These are phyloP conservation scores for Holocentrus rufus DNA, from an alignment of 2,797 vertebrate genomes.

Conservation along the genomic window DNA sequence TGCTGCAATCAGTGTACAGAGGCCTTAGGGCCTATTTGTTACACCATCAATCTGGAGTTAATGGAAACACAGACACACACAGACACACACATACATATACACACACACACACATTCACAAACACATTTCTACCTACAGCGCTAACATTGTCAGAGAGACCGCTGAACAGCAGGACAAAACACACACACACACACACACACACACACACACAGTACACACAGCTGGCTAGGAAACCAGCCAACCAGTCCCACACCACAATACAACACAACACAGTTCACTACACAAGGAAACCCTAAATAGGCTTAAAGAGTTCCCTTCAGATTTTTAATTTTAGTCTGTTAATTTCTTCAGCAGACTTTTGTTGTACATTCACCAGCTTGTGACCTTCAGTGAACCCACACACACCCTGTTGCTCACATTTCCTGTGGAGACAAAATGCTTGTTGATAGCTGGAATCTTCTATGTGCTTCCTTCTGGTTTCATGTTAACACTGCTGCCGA, in stretches of 20 bases:
- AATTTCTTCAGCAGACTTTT: constrained; percentile 1
- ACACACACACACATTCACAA: constrained; percentile 25
- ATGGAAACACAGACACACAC: constrained; percentile 59
- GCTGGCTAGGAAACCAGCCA: constrained; percentile 40
- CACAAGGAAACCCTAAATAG: constrained; percentile 38
- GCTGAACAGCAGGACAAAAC: constrained; percentile 56
- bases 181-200: constrained; percentile 9
- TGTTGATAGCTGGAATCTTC: too few relatives aligned
- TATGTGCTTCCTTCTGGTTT: background rate
- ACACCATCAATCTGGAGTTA: constrained; percentile 74
- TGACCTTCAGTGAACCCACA: too few relatives aligned
- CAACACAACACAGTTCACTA: constrained; percentile 27
- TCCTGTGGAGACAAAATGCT: too few relatives aligned
- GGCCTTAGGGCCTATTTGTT: constrained; percentile 73
- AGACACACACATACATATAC: constrained; percentile 29
- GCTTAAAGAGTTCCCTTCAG: constrained; percentile 10
- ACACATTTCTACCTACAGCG: constrained; percentile 54
- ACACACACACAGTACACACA: constrained; percentile 33
- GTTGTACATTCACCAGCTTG: background rate
- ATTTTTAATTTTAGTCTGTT: background rate
- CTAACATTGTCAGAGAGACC: constrained; percentile 60
- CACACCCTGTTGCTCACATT: too few relatives aligned
- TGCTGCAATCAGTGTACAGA: constrained; percentile 72
- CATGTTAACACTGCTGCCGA: background rate
- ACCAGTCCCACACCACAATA: constrained; percentile 31